Conservation (phyloP, 2,888 invertebrate species). For the Eristalinus aeneus region DNA sequence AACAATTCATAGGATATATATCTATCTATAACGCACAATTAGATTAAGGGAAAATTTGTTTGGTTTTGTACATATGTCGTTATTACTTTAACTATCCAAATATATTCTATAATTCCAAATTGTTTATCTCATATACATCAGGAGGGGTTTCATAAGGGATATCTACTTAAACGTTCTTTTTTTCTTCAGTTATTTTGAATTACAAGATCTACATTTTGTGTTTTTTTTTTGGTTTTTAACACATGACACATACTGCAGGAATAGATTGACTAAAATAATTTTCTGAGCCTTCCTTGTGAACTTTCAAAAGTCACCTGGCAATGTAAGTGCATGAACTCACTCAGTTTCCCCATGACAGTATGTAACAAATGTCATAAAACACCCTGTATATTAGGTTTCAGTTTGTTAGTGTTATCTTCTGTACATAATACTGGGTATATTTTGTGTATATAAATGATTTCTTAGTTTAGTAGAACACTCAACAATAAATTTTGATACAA, state of each 20-base stretch:
- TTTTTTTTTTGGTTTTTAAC: not conserved
- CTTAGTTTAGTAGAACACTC: not conserved
- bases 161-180: slow-evolving; percentile 23
- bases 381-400: slow-evolving; percentile 2
- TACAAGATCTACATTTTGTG: not conserved
- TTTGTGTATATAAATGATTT: not conserved
- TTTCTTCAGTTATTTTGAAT: not conserved
- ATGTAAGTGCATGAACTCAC: not conserved
- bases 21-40: slow-evolving; percentile 9
- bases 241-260: not conserved
- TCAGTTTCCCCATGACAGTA: slow-evolving; percentile 8
- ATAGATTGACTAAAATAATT: not conserved
- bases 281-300: not conserved
- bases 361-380: slow-evolving; percentile 2
- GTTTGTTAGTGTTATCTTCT: not conserved
- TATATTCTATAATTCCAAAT: slow-evolving; percentile 3
- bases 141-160: slow-evolving; percentile 68
- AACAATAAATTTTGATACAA: not conserved
- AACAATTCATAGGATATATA: not conserved
- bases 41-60: not conserved
- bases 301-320: not conserved
- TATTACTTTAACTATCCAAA: not conserved
- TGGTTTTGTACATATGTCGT: slow-evolving; percentile 35
- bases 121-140: slow-evolving; percentile 46
- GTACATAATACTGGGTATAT: not conserved